Percentiles rank a stretch among this genome's conserved stretches.
Conservation (phyloP, 2,113 vertebrate genomes). For the Eonycteris spelaea region DNA sequence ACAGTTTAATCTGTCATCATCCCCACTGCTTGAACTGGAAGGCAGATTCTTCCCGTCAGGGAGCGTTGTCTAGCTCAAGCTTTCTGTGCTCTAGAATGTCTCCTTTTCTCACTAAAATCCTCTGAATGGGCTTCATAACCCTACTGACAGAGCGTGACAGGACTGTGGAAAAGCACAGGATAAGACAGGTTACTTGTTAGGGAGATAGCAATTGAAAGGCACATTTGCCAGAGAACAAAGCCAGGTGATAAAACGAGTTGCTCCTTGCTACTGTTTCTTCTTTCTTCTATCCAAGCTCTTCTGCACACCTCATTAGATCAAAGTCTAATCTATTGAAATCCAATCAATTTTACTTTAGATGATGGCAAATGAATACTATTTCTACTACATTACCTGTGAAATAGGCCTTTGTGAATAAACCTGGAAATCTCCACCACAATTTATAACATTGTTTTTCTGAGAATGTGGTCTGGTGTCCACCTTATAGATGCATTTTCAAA, state of each 20-base stretch:
- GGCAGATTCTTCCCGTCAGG: not conserved
- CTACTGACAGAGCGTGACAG: not conserved
- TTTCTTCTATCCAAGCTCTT: not conserved
- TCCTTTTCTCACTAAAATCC: not conserved
- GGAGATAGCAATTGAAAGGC: not conserved
- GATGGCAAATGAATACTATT: slow-evolving; percentile 35
- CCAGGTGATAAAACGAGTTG: not conserved
- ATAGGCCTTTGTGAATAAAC: not conserved
- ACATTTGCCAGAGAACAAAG: not conserved
- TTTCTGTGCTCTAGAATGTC: too few species aligned
- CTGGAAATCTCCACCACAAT: not conserved
- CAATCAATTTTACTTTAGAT: slow-evolving; percentile 36
- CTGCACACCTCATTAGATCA: slow-evolving; percentile 36
- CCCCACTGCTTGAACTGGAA: not conserved
- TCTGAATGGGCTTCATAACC: not conserved
- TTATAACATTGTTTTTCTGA: not conserved
- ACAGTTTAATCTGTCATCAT: not conserved
- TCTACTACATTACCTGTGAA: slow-evolving; percentile 25
- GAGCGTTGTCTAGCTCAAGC: accelerated
- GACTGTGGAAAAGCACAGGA: not conserved
- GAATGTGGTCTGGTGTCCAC: not conserved
- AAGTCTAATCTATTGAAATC: slow-evolving; percentile 42
- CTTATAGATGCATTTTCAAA: not conserved
- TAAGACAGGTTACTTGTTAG: not conserved
- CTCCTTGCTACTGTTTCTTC: not conserved